phyloP scores from a whole-genome alignment of 2,113 vertebrate species.

The Cyphomyrus discorhynchus region DNA sequence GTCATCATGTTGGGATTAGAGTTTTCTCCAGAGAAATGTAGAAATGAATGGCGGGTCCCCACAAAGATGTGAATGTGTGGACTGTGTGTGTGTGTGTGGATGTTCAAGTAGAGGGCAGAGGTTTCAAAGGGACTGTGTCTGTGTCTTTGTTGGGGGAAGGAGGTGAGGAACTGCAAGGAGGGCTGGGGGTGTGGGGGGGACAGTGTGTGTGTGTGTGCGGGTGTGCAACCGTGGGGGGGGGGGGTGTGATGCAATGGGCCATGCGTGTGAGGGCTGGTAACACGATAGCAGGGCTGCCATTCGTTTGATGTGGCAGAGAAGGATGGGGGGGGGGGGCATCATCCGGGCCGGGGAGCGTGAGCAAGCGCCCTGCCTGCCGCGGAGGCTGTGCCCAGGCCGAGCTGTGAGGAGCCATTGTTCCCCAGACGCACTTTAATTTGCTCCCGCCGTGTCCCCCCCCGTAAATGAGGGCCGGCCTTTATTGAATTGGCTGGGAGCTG shows the following conservation, averaged over 20 bases:
- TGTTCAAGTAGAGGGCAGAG: neutral
- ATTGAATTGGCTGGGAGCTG: constrained; percentile 23
- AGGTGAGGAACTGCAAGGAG: neutral
- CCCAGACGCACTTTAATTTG: constrained; percentile 29
- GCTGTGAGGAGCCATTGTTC: constrained; percentile 29
- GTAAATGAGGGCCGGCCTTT: constrained; percentile 22
- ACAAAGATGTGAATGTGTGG: neutral
- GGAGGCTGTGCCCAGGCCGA: constrained; percentile 10
- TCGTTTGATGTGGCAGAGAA: constrained; percentile 13
- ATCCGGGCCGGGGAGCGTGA: neutral
- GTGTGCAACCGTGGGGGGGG: neutral
- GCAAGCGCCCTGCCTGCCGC: neutral
- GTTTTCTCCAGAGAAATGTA: neutral
- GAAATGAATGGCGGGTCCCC: neutral
- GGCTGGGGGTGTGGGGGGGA: neutral
- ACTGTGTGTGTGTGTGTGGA: neutral
- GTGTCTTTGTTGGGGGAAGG: neutral
- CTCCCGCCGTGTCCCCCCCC: constrained; percentile 20
- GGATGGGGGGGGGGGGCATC: neutral
- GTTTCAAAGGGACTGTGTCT: neutral
- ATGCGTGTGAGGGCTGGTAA: constrained; percentile 6
- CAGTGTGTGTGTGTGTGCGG: neutral
- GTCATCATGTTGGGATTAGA: neutral
- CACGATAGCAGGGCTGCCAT: neutral
- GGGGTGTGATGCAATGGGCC: neutral